Conservation (phyloP, 1,140 invertebrate genomes). For the Atta colombica region DNA sequence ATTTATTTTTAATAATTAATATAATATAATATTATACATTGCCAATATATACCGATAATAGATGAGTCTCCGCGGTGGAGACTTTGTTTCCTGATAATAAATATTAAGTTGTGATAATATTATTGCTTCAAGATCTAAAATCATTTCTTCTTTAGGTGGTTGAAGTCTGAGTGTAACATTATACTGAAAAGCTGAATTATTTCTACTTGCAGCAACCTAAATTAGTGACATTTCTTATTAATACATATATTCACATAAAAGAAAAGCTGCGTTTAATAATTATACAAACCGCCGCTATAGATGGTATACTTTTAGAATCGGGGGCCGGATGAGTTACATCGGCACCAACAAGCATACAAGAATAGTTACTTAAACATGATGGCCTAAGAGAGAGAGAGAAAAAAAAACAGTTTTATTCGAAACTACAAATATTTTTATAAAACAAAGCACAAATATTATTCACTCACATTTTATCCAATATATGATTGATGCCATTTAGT, state of each 20-base stretch:
- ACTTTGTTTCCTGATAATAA: conserved; percentile 85
- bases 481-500: conserved; percentile 94
- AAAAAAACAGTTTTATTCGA: background rate
- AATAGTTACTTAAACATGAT: conserved; percentile 78
- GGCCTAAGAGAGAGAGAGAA: conserved; percentile 68
- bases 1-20: conserved; percentile 32
- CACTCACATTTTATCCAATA: conserved; percentile 80
- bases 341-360: conserved; percentile 92
- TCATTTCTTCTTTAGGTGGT: conserved; percentile 90
- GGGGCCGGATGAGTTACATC: conserved; percentile 96
- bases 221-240: conserved; percentile 43
- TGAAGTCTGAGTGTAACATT: conserved; percentile 91
- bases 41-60: conserved; percentile 88
- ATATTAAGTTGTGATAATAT: conserved; percentile 87
- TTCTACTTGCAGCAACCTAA: conserved; percentile 90
- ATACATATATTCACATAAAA: background rate
- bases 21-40: background rate
- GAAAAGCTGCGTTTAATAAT: conserved; percentile 38
- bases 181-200: conserved; percentile 89
- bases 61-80: conserved; percentile 89
- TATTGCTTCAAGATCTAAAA: conserved; percentile 91
- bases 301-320: conserved; percentile 90
- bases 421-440: background rate
- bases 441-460: conserved; percentile 30
- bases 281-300: conserved; percentile 91